Evolutionary conservation across 92 coral and sea anemone species (phyloP).

Genomic region (Meandrina meandrites): DNA sequence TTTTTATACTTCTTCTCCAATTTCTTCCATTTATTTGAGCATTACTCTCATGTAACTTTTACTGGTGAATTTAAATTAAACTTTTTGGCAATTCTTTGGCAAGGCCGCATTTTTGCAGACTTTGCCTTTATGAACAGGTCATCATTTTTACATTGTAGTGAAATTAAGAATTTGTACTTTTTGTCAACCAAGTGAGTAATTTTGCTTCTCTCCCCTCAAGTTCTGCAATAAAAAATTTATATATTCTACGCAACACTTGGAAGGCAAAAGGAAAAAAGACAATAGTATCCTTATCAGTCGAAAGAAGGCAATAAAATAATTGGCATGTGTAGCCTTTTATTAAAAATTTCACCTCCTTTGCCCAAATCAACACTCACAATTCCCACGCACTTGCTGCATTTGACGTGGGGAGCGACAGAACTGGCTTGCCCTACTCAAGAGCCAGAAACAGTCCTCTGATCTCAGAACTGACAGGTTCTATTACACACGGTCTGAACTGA

Average conservation of each 20-base stretch:
- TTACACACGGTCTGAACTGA: neutral
- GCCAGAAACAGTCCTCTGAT: constrained; percentile 1
- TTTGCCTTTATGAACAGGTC: constrained; percentile 29
- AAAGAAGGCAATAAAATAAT: constrained; percentile 4
- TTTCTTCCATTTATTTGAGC: too few relatives aligned
- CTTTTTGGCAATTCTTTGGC: constrained; percentile 42
- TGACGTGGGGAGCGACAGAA: constrained; percentile 31
- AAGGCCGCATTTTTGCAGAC: constrained; percentile 34
- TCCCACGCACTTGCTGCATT: constrained; percentile 22
- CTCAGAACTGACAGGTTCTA: neutral
- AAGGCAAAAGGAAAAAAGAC: constrained; percentile 4
- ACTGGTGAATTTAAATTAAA: constrained; percentile 25
- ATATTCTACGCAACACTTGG: constrained; percentile 10
- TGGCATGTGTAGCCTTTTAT: constrained; percentile 22
- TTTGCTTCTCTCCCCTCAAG: constrained; percentile 22
- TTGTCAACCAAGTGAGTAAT: constrained; percentile 29
- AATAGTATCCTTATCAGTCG: too few relatives aligned
- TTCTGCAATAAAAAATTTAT: constrained; percentile 10
- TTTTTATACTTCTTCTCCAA: constrained; percentile 36
- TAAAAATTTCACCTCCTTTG: constrained; percentile 4
- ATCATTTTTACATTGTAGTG: constrained; percentile 21
- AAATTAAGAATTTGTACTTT: constrained; percentile 24
- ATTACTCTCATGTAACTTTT: constrained; percentile 31
- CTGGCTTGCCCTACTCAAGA: constrained; percentile 19
- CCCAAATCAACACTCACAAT: neutral